A percentile compares a stretch with the other conserved stretches of the same genome.
Conservation (phyloP, 2,797 vertebrate genomes). For the Sebastolobus alascanus region DNA sequence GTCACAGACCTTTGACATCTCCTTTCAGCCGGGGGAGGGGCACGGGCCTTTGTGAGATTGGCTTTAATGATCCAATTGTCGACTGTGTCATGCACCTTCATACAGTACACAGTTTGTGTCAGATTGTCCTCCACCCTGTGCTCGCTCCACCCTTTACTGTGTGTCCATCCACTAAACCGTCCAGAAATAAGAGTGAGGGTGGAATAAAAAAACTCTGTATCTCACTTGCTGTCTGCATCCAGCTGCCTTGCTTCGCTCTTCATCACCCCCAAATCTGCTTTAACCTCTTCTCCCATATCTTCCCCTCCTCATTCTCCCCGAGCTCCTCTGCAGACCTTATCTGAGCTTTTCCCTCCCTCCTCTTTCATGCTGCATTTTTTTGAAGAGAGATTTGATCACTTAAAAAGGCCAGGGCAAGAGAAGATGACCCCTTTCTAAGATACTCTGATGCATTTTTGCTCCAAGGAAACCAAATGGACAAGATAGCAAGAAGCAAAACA, state of each 20-base stretch:
- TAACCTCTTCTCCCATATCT: conserved; percentile 47
- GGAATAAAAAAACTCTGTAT: background rate
- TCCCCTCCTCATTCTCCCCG: conserved; percentile 32
- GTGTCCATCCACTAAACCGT: background rate
- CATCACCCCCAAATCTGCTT: conserved; percentile 69
- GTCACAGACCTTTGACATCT: conserved; percentile 88
- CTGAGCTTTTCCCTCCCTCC: conserved; percentile 37
- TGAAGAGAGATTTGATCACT: conserved; percentile 17
- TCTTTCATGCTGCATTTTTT: conserved; percentile 56
- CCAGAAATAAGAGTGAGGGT: conserved; percentile 3
- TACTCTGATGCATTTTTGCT: conserved; percentile 14
- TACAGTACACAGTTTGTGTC: conserved; percentile 73
- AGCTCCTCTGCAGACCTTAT: conserved; percentile 64
- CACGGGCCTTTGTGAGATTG: conserved; percentile 80
- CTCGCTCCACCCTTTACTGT: background rate
- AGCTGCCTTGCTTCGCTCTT: conserved; percentile 54
- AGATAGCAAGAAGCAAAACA: background rate
- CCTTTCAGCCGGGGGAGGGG: conserved; percentile 81
- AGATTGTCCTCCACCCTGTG: background rate
- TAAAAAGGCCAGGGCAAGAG: conserved; percentile 19
- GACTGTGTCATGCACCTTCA: conserved; percentile 69
- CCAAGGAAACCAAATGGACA: background rate
- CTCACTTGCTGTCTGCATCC: conserved; percentile 30
- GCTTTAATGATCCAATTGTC: conserved; percentile 85
- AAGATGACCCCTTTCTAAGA: conserved; percentile 3